phyloP scores from a whole-genome alignment of 2,113 vertebrate genomes.

The Panurus biarmicus region DNA sequence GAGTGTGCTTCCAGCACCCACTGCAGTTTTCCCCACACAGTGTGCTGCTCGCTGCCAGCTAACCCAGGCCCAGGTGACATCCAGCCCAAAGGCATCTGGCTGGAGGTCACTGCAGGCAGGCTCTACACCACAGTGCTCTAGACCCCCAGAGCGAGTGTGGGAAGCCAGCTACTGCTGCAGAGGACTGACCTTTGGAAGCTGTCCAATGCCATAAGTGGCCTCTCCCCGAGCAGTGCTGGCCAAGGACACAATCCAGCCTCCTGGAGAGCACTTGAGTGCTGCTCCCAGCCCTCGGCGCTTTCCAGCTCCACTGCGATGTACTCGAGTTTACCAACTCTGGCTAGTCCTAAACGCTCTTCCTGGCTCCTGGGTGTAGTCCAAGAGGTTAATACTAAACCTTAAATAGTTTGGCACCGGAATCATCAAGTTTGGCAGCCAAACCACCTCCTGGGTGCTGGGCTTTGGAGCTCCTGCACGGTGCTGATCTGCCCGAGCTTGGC shows the following conservation, averaged over 20 bases:
- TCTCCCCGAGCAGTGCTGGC: background rate
- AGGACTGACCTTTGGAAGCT: background rate
- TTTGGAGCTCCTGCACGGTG: background rate
- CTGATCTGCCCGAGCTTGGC: background rate
- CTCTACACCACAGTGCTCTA: background rate
- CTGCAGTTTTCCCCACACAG: background rate
- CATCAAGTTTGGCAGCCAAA: conserved; percentile 13
- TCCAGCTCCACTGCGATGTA: background rate
- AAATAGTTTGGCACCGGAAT: conserved; percentile 15
- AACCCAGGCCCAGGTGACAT: background rate
- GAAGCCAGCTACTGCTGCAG: background rate
- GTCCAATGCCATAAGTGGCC: background rate
- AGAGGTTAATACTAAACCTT: conserved; percentile 7
- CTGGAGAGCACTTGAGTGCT: background rate
- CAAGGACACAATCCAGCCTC: background rate
- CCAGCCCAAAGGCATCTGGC: background rate
- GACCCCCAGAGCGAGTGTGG: background rate
- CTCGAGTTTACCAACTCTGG: background rate
- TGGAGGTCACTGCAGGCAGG: background rate
- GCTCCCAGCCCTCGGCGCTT: background rate
- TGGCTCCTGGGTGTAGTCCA: background rate
- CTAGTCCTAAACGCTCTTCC: background rate
- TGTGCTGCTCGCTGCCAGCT: background rate
- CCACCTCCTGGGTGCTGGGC: background rate
- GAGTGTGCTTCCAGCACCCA: background rate